Conservation (phyloP, 2,113 vertebrate species). For the Melospiza melodia region DNA sequence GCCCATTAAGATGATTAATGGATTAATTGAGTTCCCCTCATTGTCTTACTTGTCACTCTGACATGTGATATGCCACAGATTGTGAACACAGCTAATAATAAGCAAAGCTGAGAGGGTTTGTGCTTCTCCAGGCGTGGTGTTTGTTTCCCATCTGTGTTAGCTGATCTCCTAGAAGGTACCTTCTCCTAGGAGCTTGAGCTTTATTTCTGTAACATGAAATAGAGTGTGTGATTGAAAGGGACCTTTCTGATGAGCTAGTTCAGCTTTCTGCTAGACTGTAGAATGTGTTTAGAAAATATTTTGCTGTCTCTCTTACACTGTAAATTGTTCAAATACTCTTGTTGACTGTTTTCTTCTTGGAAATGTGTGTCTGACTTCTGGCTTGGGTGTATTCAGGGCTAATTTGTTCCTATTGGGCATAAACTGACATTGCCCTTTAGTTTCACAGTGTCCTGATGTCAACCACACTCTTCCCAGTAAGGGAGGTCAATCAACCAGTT, state of each 20-base stretch:
- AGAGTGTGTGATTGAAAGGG: neutral
- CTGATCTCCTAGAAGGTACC: neutral
- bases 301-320: neutral
- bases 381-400: neutral
- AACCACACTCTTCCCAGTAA: neutral
- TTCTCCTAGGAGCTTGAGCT: neutral
- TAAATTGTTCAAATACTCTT: neutral
- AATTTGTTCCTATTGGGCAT: neutral
- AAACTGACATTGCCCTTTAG: neutral
- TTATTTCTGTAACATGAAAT: neutral
- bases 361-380: neutral
- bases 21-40: neutral
- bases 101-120: neutral
- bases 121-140: neutral
- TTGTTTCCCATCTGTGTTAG: neutral
- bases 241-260: neutral
- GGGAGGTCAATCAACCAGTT: neutral
- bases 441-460: neutral
- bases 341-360: neutral
- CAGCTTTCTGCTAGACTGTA: neutral
- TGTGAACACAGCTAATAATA: neutral
- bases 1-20: neutral
- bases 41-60: conserved; percentile 4
- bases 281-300: neutral
- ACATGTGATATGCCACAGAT: neutral